Percentiles rank a stretch among this genome's conserved stretches.
phyloP scores from a whole-genome alignment of 1,140 invertebrate genomes.

The Drosophila gunungcola region DNA sequence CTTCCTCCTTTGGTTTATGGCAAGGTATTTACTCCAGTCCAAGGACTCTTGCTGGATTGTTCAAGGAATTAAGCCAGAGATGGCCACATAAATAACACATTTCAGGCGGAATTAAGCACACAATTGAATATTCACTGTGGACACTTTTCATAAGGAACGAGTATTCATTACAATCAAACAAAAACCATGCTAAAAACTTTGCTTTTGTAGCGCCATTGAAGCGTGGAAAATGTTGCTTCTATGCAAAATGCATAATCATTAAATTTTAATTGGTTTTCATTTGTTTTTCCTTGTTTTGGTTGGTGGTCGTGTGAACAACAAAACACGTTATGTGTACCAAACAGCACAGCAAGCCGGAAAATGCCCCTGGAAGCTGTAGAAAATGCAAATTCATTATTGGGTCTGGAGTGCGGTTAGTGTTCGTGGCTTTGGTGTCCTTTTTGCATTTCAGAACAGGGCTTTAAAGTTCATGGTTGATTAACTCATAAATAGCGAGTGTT shows the following conservation, averaged over 20 bases:
- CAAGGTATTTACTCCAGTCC: conserved; percentile 40
- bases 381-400: conserved; percentile 61
- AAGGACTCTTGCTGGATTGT: conserved; percentile 7
- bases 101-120: conserved; percentile 24
- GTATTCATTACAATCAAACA: conserved; percentile 38
- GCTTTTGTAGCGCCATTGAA: conserved; percentile 25
- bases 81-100: conserved; percentile 31
- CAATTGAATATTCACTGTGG: conserved; percentile 26
- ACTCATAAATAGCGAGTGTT: conserved; percentile 60
- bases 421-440: conserved; percentile 39
- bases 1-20: conserved; percentile 26
- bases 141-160: conserved; percentile 17
- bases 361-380: conserved; percentile 52
- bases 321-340: conserved; percentile 11
- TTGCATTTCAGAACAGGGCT: conserved; percentile 38
- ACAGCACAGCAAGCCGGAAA: conserved; percentile 44
- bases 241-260: conserved; percentile 56
- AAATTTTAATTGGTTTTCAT: conserved; percentile 60
- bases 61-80: conserved; percentile 20
- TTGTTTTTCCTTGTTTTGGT: conserved; percentile 40
- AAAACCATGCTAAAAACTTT: conserved; percentile 23
- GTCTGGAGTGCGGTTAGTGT: conserved; percentile 43
- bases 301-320: conserved; percentile 8
- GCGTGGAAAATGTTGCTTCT: conserved; percentile 35
- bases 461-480: conserved; percentile 71